Base-by-base conservation (phyloP, 2,888 invertebrate species). In the Plebejus argus region DNA sequence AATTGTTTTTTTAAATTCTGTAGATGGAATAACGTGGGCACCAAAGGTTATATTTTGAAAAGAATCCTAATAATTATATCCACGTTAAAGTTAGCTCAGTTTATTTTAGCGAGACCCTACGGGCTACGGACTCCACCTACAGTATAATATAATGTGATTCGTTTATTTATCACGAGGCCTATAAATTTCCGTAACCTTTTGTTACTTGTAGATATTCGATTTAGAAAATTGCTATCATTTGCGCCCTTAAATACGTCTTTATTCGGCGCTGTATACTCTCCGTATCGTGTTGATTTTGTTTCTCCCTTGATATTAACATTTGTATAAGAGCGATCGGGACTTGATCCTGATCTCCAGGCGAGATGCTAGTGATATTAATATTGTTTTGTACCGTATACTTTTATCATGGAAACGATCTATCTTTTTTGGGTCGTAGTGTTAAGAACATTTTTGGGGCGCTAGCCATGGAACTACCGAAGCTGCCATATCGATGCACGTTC, bases 121-220 rank as follows among this genome's bases (percentile, higher is more conserved):
- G 20, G 28, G 28, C 23, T 61, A 61, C 20, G 20, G 28, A 28
- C 20, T 58, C n/a, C 58, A 58, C 58, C 58, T 58, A 58, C 58
- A 49, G 49, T 12, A 10, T 45, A 20, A 58, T 66, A 66, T 66
- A 39, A 71, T 39, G 71, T 39, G 23, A 71, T 39, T 71, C 71
- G 74, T 49, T 74, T 39, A 39, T 71, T 72, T 74, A 74, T 74
- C 58, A 39, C 76, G 49, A 45, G 33, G 15, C 23, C 72, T 71
- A 71, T 77, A 77, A 77, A 77, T 77, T 58, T 56, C 71, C 76
- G 70, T 71, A 76, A 45, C 49, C 77, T 71, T 71, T 77, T 77
- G 77, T 77, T 77, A 77, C 70, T 77, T 56, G 71, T 71, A 76
- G 76, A 76, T 77, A 56, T 77, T 77, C 77, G 77, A 77, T 77